Evolutionary conservation across 2,113 vertebrate species (phyloP).

Genomic region (Parus major): DNA sequence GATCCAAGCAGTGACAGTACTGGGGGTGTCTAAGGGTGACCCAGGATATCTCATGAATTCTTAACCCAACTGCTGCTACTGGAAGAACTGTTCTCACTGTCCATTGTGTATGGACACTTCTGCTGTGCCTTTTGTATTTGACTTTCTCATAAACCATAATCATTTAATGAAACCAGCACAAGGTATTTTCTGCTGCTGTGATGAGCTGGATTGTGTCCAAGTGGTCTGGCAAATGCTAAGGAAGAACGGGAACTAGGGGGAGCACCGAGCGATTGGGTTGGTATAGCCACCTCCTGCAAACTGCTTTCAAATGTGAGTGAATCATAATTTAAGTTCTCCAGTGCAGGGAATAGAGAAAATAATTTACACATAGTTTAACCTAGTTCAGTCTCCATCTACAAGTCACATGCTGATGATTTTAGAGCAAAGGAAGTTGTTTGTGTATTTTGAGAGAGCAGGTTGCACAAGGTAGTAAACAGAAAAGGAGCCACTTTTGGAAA

Average conservation of each 20-base stretch:
- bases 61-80: not conserved
- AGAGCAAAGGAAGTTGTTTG: not conserved
- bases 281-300: not conserved
- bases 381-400: not conserved
- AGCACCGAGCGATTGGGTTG: accelerated
- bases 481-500: not conserved
- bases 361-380: not conserved
- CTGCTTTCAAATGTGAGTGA: not conserved
- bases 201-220: not conserved
- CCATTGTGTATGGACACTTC: not conserved
- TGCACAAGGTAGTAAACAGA: not conserved
- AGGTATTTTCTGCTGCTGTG: not conserved
- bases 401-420: not conserved
- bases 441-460: not conserved
- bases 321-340: not conserved
- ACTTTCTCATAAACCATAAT: not conserved
- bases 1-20: not conserved
- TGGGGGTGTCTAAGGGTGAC: not conserved
- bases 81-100: not conserved
- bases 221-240: not conserved
- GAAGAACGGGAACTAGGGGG: not conserved
- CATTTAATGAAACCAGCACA: not conserved
- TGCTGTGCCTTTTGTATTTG: not conserved
- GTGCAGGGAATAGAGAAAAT: not conserved
- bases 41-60: not conserved